These are phyloP conservation scores for Quiscalus mexicanus DNA, from an alignment of 2,113 vertebrate genomes.

Conservation along the genomic window DNA sequence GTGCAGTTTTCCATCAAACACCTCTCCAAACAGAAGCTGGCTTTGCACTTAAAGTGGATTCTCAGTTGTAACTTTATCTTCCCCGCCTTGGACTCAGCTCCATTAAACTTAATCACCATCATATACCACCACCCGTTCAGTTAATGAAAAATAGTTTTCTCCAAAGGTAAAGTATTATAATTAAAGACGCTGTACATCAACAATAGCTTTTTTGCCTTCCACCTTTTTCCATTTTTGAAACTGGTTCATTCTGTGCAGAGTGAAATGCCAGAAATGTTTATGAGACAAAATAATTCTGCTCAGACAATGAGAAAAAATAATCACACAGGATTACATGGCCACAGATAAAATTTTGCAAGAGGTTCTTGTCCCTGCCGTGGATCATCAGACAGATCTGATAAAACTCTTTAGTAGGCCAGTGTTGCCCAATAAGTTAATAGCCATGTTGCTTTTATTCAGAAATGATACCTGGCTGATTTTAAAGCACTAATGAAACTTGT, in stretches of 20 bases:
- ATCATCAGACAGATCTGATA: constrained; percentile 40
- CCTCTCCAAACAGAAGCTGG: constrained; percentile 45
- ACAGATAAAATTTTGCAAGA: constrained; percentile 42
- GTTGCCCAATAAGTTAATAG: not conserved
- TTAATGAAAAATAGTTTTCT: constrained; percentile 71
- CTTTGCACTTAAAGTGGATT: constrained; percentile 35
- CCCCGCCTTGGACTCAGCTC: constrained; percentile 32
- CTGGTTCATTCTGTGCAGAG: constrained; percentile 3
- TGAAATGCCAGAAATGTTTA: not conserved
- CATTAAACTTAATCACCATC: constrained; percentile 68
- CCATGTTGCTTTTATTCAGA: not conserved
- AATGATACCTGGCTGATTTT: not conserved
- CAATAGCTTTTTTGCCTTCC: constrained; percentile 41
- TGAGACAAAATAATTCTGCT: constrained; percentile 9
- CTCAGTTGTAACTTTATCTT: constrained; percentile 67
- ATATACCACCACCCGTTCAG: constrained; percentile 41
- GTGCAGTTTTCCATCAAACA: constrained; percentile 30
- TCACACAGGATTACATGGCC: not conserved
- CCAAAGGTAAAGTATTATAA: constrained; percentile 48
- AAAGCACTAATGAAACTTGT: not conserved
- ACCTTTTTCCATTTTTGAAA: not conserved
- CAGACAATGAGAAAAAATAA: constrained; percentile 42
- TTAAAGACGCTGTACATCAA: constrained; percentile 14
- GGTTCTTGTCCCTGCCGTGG: not conserved
- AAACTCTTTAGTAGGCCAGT: not conserved